Percentiles rank a stretch among this genome's conserved stretches.
Conservation (phyloP, 2,113 vertebrate genomes). For the Balaenoptera acutorostrata region DNA sequence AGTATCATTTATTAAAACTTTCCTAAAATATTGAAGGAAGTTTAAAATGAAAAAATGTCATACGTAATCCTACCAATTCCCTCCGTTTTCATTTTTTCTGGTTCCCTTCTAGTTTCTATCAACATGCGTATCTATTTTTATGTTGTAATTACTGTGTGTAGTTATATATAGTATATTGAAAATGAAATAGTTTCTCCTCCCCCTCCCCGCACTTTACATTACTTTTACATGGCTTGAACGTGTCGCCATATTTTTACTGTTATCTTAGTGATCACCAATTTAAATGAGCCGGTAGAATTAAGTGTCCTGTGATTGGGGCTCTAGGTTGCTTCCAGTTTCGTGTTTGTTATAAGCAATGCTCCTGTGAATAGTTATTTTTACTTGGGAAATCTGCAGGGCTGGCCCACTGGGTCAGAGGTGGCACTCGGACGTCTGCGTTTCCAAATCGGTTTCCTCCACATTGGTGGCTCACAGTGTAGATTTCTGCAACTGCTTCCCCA, state of each 20-base stretch:
- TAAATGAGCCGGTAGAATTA: background rate
- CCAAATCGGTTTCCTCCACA: rapidly evolving
- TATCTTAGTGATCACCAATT: background rate
- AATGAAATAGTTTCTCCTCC: background rate
- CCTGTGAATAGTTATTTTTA: background rate
- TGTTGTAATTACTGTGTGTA: background rate
- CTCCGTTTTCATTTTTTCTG: background rate
- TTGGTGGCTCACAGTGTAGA: background rate
- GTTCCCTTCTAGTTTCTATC: background rate
- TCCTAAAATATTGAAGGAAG: background rate
- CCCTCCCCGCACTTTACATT: background rate
- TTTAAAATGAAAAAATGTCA: background rate
- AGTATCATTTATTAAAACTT: background rate
- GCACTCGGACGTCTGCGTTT: rapidly evolving
- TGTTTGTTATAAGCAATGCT: background rate
- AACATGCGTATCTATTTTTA: background rate
- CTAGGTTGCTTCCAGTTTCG: background rate
- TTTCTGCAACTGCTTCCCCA: background rate
- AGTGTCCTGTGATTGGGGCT: background rate
- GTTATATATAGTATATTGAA: background rate
- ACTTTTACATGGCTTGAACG: background rate
- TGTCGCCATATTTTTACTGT: background rate
- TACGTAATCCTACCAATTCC: background rate
- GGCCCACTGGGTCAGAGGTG: background rate
- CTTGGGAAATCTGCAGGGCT: background rate